A percentile compares a stretch with the other conserved stretches of the same genome.
phyloP scores from a whole-genome alignment of 2,113 vertebrate genomes.

The Merops nubicus region DNA sequence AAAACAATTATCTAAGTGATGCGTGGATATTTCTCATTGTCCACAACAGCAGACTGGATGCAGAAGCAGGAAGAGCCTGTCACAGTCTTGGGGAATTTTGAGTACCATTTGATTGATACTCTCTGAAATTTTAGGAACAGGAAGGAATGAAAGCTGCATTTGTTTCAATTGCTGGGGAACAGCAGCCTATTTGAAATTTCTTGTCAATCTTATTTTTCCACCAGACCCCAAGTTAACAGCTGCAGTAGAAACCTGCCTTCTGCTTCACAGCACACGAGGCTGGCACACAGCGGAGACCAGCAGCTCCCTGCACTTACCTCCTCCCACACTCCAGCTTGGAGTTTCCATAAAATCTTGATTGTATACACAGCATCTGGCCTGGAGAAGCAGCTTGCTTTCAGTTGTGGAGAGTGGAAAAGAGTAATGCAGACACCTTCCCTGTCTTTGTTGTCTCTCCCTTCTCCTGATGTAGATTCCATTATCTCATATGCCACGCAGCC shows the following conservation, averaged over 20 bases:
- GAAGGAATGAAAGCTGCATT: neutral
- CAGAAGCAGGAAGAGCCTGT: neutral
- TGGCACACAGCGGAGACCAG: neutral
- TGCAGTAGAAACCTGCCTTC: neutral
- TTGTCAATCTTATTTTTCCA: neutral
- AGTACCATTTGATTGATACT: neutral
- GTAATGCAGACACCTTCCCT: neutral
- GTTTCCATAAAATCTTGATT: neutral
- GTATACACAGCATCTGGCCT: neutral
- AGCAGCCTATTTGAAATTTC: neutral
- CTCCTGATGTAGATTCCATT: neutral
- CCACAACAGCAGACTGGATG: neutral
- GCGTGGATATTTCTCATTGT: neutral
- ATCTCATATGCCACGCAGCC: accelerated
- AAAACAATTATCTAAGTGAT: neutral
- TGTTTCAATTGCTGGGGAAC: neutral
- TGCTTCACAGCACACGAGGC: neutral
- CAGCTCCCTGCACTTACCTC: neutral
- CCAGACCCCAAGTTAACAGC: neutral
- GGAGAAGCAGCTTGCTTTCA: neutral
- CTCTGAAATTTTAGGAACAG: neutral
- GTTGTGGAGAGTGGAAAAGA: neutral
- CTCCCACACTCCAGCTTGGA: neutral
- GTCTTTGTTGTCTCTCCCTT: neutral
- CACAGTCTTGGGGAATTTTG: neutral